phyloP scores from a whole-genome alignment of 2,888 invertebrate species.

The Trachelus iudaicus region DNA sequence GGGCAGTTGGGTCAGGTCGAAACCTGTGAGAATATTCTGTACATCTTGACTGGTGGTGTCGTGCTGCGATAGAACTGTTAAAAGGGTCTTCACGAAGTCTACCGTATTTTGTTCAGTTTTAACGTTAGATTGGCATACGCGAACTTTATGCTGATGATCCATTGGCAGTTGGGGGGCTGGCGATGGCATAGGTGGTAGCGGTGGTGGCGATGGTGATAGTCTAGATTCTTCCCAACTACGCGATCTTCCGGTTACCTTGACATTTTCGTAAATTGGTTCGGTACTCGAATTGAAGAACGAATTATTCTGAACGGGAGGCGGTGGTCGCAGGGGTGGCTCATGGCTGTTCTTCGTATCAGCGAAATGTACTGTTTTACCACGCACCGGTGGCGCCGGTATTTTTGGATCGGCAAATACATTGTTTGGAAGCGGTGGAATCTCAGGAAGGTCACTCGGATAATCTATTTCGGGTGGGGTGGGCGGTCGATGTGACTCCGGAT shows the following conservation, averaged over 20 bases:
- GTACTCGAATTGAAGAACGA: not conserved
- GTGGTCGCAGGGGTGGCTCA: constrained; percentile 15
- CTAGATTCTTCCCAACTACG: not conserved
- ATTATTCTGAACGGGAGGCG: not conserved
- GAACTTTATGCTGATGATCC: constrained; percentile 5
- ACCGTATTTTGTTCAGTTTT: constrained; percentile 14
- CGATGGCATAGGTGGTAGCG: not conserved
- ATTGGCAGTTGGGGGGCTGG: not conserved
- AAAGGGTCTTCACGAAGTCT: constrained; percentile 27
- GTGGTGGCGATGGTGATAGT: constrained; percentile 18
- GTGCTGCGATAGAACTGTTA: constrained; percentile 27
- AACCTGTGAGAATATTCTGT: constrained; percentile 26
- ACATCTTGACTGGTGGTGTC: constrained; percentile 35
- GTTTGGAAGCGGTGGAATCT: constrained; percentile 34
- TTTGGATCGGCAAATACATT: constrained; percentile 14
- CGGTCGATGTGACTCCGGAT: constrained; percentile 34
- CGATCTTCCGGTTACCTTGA: constrained; percentile 13
- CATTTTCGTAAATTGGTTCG: constrained; percentile 26
- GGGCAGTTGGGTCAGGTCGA: constrained; percentile 34
- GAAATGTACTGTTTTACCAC: constrained; percentile 23
- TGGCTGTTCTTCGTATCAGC: constrained; percentile 10
- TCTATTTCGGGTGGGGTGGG: constrained; percentile 40
- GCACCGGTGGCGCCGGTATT: constrained; percentile 32
- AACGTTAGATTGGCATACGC: constrained; percentile 16
- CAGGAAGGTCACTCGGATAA: constrained; percentile 33